Evolutionary conservation across 2,113 vertebrate species (phyloP).

Genomic region (Poeciliopsis turrubarensis): DNA sequence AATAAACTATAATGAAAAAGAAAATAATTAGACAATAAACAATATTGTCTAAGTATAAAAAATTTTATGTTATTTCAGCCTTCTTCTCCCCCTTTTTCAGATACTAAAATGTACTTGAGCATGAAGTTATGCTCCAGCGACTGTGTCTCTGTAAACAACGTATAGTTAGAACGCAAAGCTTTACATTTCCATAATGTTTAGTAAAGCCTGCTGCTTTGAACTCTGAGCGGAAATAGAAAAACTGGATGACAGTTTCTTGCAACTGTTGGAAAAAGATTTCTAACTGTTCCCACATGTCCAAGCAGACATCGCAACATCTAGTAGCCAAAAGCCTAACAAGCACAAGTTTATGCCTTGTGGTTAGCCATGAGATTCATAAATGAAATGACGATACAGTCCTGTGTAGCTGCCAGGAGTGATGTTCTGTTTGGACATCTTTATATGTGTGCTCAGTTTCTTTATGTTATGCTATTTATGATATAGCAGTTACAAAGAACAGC

Average conservation of each 20-base stretch:
- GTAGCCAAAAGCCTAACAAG: constrained; percentile 57
- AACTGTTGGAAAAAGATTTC: constrained; percentile 67
- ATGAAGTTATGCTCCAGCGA: constrained; percentile 5
- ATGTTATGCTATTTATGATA: not conserved
- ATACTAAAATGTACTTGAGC: not conserved
- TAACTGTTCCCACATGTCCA: constrained; percentile 74
- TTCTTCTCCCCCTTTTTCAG: not conserved
- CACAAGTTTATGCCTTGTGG: constrained; percentile 45
- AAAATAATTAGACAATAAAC: not conserved
- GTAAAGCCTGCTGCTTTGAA: constrained; percentile 14
- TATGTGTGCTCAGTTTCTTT: not conserved
- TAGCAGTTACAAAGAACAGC: not conserved
- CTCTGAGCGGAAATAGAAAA: constrained; percentile 48
- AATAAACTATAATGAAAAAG: not conserved
- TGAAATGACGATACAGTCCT: constrained; percentile 52
- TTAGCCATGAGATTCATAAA: constrained; percentile 58
- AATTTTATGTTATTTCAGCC: not conserved
- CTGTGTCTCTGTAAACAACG: constrained; percentile 37
- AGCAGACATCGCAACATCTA: constrained; percentile 63
- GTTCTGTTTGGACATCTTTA: constrained; percentile 25
- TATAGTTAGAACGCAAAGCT: constrained; percentile 30
- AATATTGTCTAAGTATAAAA: not conserved
- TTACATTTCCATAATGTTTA: constrained; percentile 33
- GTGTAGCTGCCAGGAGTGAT: constrained; percentile 39
- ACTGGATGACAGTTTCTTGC: constrained; percentile 57